phyloP scores from a whole-genome alignment of 2,113 vertebrate genomes.

The Rafetus swinhoei region DNA sequence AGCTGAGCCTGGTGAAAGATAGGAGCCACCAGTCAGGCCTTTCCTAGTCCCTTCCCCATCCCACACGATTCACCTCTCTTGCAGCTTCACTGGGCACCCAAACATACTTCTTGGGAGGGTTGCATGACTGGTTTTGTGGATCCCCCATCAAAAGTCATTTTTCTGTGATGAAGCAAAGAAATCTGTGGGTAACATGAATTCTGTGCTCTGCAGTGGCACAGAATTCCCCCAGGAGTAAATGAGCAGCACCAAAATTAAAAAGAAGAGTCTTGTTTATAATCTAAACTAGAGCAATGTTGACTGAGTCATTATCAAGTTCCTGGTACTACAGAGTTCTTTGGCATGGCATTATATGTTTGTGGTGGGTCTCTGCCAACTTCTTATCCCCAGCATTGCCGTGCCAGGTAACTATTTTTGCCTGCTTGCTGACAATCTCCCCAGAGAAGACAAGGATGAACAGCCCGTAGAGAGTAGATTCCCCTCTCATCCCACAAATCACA shows the following conservation, averaged over 20 bases:
- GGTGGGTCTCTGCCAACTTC: neutral
- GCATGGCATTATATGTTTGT: neutral
- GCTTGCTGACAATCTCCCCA: neutral
- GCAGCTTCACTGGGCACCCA: too few species aligned
- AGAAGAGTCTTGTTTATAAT: neutral
- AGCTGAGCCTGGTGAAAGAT: too few species aligned
- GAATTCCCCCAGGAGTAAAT: neutral
- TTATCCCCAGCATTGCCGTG: neutral
- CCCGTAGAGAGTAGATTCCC: neutral
- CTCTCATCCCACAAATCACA: neutral
- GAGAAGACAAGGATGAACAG: neutral
- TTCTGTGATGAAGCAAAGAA: too few species aligned
- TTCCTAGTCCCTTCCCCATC: too few species aligned
- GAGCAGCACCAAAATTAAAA: neutral
- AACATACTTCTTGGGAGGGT: too few species aligned
- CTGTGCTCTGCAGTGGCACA: too few species aligned
- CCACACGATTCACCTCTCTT: too few species aligned
- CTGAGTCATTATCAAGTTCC: neutral
- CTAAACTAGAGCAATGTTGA: neutral
- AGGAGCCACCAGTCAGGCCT: too few species aligned
- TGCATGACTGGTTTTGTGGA: too few species aligned
- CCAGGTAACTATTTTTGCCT: too few species aligned
- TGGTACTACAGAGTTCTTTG: neutral
- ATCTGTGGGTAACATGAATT: too few species aligned
- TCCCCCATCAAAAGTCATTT: too few species aligned